Evolutionary conservation across 2,113 vertebrate genomes (phyloP).

Genomic region (Corythaixoides concolor): DNA sequence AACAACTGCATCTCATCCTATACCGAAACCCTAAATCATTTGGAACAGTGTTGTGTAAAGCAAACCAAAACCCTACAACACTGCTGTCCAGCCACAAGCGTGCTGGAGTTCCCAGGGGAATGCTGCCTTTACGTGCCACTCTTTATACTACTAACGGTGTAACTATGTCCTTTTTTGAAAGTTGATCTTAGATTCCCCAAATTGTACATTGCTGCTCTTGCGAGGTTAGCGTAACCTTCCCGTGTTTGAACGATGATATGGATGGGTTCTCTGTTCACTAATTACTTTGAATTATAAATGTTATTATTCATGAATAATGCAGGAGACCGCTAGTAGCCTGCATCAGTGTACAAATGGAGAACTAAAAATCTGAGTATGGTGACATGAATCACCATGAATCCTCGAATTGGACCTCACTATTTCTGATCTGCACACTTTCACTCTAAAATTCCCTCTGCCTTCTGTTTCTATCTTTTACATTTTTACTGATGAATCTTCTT

Average conservation of each 20-base stretch:
- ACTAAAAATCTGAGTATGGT: neutral
- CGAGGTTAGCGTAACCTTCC: neutral
- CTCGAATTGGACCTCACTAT: neutral
- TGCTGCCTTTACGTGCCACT: neutral
- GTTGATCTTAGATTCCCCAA: neutral
- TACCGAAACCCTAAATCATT: neutral
- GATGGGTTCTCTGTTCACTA: neutral
- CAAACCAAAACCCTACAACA: neutral
- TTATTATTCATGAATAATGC: neutral
- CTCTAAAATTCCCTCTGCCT: neutral
- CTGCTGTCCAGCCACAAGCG: neutral
- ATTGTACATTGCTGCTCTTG: neutral
- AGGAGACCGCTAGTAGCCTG: neutral
- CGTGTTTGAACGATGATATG: neutral
- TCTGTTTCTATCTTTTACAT: neutral
- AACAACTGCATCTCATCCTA: neutral
- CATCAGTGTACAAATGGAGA: neutral
- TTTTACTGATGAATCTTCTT: neutral
- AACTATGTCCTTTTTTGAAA: neutral
- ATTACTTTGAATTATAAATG: slow-evolving; percentile 14
- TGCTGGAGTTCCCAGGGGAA: accelerated
- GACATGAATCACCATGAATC: neutral
- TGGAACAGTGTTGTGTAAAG: neutral
- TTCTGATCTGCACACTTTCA: neutral
- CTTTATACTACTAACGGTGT: neutral